Conservation (phyloP, 2,888 invertebrate species). For the Epiperipatus broadwayi region DNA sequence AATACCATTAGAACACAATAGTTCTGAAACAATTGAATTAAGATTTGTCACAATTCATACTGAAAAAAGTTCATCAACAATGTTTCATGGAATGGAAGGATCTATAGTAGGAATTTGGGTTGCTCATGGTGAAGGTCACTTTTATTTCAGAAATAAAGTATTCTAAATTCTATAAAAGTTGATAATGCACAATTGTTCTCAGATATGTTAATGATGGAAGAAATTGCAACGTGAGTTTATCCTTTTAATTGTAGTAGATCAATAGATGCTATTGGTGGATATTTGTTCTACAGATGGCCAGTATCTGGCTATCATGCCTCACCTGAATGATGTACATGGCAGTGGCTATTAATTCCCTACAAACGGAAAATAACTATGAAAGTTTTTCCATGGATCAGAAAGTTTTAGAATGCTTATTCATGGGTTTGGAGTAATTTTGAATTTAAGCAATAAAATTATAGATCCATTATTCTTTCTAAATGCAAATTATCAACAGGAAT, state of each 20-base stretch:
- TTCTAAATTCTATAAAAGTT: conserved; percentile 23
- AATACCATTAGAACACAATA: conserved; percentile 50
- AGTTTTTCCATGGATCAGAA: conserved; percentile 69
- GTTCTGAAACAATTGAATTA: conserved; percentile 69
- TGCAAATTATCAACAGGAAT: too few species aligned
- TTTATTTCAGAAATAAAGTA: conserved; percentile 31
- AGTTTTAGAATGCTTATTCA: conserved; percentile 90
- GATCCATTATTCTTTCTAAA: too few species aligned
- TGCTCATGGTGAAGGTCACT: conserved; percentile 72
- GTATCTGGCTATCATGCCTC: conserved; percentile 95
- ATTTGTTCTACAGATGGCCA: conserved; percentile 73
- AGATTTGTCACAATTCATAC: conserved; percentile 58
- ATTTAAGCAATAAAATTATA: too few species aligned
- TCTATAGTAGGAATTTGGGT: conserved; percentile 86
- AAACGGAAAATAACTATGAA: conserved; percentile 29
- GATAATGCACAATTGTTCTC: conserved; percentile 50
- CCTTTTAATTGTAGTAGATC: conserved; percentile 85
- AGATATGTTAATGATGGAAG: conserved; percentile 64
- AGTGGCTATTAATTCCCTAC: conserved; percentile 53
- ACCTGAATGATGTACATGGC: conserved; percentile 86
- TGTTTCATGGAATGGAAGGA: conserved; percentile 72
- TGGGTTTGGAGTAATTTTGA: too few species aligned
- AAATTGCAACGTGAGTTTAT: conserved; percentile 52
- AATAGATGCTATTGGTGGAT: conserved; percentile 63
- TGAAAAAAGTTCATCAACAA: conserved; percentile 49